These are phyloP conservation scores for Chlamydotis undulata DNA, from an alignment of 2,113 vertebrate genomes.

Conservation along the genomic window DNA sequence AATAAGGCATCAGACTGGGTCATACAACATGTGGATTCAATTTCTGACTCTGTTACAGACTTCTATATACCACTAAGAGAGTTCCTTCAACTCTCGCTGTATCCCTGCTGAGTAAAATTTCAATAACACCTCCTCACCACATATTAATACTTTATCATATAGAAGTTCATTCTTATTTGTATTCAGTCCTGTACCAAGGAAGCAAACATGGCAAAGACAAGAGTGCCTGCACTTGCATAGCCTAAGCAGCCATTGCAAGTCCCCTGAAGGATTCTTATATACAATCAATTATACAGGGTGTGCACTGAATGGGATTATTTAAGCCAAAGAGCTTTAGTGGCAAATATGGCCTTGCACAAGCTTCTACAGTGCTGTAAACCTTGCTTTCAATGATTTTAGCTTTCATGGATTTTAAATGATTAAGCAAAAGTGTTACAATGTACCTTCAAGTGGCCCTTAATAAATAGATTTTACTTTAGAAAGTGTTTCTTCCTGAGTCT, in stretches of 20 bases:
- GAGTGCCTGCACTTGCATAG: background rate
- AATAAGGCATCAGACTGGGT: background rate
- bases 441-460: slow-evolving; percentile 1
- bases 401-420: background rate
- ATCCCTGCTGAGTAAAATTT: background rate
- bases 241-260: background rate
- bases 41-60: background rate
- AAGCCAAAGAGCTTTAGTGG: background rate
- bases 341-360: background rate
- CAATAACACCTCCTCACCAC: background rate
- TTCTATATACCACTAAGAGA: background rate
- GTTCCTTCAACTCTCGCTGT: background rate
- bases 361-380: background rate
- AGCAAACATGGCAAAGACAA: background rate
- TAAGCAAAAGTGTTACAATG: background rate
- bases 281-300: background rate
- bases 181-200: background rate
- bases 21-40: background rate
- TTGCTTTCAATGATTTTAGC: background rate
- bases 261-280: background rate
- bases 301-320: background rate
- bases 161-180: background rate
- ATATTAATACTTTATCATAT: background rate
- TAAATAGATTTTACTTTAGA: slow-evolving; percentile 8
- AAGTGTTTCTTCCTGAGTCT: background rate